Evolutionary conservation across 2,888 invertebrate species (phyloP), one percentile per base, ranked within the genome.

Genomic region (Agrochola circellaris): DNA sequence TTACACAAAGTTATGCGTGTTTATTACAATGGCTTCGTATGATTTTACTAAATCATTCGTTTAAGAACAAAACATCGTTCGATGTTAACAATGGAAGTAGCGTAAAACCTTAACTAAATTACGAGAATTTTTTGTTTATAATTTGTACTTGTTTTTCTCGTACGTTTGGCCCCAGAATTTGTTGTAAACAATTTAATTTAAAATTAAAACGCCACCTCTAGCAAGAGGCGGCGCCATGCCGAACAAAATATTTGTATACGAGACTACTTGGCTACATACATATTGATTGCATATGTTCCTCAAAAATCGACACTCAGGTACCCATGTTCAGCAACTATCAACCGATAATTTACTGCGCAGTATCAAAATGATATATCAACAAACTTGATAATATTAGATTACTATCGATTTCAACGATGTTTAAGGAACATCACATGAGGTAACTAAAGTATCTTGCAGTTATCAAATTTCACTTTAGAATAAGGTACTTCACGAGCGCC

Each of bases 81-180:
- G 85, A 89, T 89, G 87, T 88, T 78, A 90, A 87, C 84, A 87
- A 88, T 88, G 85, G 88, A 90, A 91, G 90, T 91, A 88, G 90
- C 89, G 85, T 91, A 90, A 91, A 91, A 90, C 88, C 93, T 94
- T 94, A 95, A 95, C 93, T 94, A 93, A 95, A 95, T 93, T 91
- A 94, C 93, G 93, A 95, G 93, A 94, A 92, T 85, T 78, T 91
- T 92, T 93, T 93, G 90, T 91, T 88, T 92, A 75, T 92, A 93
- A 93, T 95, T 96, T 96, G 96, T 96, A 96, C 96, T 96, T 93
- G 91, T 92, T 92, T 90, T 93, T 93, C 94, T 94, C 95, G 95
- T 94, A 93, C 90, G 86, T 93, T 96, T 96, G 96, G 95, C 95
- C 96, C 96, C 96, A 93, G 94, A 95, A 92, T 93, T 93, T 93